Evolutionary conservation across 2,113 vertebrate species (phyloP).

Genomic region (Epinephelus fuscoguttatus): DNA sequence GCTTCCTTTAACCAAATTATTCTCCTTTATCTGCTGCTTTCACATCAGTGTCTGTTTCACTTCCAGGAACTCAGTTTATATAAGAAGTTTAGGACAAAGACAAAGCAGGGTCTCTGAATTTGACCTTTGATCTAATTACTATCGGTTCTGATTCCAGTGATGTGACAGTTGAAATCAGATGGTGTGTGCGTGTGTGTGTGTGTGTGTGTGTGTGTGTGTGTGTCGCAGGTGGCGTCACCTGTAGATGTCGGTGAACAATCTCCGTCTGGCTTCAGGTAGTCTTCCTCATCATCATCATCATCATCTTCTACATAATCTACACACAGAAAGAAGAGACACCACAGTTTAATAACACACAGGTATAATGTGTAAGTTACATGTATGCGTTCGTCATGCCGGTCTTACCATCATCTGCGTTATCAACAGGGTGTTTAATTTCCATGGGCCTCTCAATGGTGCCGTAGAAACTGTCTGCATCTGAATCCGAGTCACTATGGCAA

Average conservation of each 20-base stretch:
- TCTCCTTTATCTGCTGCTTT: not conserved
- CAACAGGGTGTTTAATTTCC: slow-evolving; percentile 87
- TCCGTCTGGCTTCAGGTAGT: slow-evolving; percentile 90
- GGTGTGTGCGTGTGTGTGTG: too few relatives aligned
- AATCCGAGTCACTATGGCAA: slow-evolving; percentile 88
- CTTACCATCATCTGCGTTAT: slow-evolving; percentile 88
- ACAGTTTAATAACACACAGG: not conserved
- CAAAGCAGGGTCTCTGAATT: too few relatives aligned
- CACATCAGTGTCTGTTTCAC: not conserved
- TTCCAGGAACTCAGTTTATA: not conserved
- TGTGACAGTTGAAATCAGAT: not conserved
- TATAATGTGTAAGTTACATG: accelerated
- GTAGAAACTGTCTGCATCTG: slow-evolving; percentile 94
- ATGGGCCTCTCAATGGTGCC: slow-evolving; percentile 91
- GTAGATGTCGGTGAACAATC: slow-evolving; percentile 38
- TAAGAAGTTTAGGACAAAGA: too few relatives aligned
- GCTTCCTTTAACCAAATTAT: not conserved
- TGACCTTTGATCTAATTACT: not conserved
- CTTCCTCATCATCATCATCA: slow-evolving; percentile 85
- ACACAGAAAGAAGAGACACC: not conserved
- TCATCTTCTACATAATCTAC: slow-evolving; percentile 91
- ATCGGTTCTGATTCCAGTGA: not conserved
- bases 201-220: not conserved
- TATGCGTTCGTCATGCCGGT: not conserved
- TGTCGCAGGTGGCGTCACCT: slow-evolving; percentile 61